A percentile compares a stretch with the other conserved stretches of the same genome.
phyloP scores from a whole-genome alignment of 2,888 invertebrate species.

The Taphrorychus bicolor region DNA sequence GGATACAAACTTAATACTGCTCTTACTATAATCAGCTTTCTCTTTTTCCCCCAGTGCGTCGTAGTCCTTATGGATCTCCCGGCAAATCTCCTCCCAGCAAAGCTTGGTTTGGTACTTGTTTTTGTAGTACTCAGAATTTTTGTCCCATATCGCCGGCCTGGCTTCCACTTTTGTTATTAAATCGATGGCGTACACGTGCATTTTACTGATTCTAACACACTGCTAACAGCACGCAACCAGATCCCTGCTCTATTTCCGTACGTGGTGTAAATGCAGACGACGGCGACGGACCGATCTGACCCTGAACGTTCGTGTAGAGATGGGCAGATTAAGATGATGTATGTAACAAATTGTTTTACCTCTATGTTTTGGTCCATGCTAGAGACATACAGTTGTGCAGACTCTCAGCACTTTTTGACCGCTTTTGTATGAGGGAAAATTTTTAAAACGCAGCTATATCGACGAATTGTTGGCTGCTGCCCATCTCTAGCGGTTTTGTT shows the following conservation, averaged over 20 bases:
- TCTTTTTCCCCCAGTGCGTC: conserved; percentile 20
- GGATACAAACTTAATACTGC: conserved; percentile 11
- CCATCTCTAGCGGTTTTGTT: not conserved
- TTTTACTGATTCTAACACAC: not conserved
- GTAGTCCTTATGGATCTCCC: conserved; percentile 19
- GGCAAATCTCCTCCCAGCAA: conserved; percentile 27
- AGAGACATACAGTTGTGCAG: too few relatives aligned
- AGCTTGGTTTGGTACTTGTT: conserved; percentile 11
- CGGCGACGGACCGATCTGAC: too few relatives aligned
- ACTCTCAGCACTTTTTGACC: too few relatives aligned
- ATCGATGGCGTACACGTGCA: not conserved
- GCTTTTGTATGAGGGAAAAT: too few relatives aligned
- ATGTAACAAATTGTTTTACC: too few relatives aligned
- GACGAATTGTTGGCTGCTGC: not conserved
- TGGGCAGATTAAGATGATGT: too few relatives aligned
- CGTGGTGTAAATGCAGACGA: too few relatives aligned
- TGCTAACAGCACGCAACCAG: not conserved
- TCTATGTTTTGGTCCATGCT: too few relatives aligned
- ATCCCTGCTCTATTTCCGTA: too few relatives aligned
- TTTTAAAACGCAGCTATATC: too few relatives aligned
- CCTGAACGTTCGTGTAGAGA: too few relatives aligned
- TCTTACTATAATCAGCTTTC: conserved; percentile 14
- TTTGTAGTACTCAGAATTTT: conserved; percentile 21
- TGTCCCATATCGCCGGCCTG: conserved; percentile 29
- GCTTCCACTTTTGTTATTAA: conserved; percentile 15